phyloP scores from a whole-genome alignment of 2,888 invertebrate species.

The Pocota personata region DNA sequence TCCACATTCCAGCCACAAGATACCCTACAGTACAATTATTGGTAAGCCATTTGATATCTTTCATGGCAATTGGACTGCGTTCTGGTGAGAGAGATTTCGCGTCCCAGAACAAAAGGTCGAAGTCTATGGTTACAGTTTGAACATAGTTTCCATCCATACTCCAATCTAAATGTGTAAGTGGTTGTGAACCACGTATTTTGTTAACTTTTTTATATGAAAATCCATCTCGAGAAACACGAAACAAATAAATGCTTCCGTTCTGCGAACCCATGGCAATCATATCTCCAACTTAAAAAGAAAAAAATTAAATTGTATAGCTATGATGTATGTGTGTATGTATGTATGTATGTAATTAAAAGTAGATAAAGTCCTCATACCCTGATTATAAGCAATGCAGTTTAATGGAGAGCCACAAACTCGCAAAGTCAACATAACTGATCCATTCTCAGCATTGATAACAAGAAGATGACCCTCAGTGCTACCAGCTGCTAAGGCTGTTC shows the following conservation, averaged over 20 bases:
- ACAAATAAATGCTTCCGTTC: conserved; percentile 91
- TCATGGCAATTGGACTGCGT: conserved; percentile 94
- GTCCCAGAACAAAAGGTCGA: conserved; percentile 95
- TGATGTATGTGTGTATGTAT: too few species aligned
- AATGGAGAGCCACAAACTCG: conserved; percentile 94
- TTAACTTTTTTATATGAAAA: conserved; percentile 95
- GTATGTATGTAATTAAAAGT: too few species aligned
- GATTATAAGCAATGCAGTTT: conserved; percentile 93
- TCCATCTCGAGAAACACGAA: conserved; percentile 93
- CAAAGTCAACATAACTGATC: conserved; percentile 92
- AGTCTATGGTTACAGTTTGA: conserved; percentile 95
- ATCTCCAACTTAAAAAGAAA: conserved; percentile 88
- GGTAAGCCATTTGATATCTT: conserved; percentile 95
- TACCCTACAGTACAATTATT: conserved; percentile 94
- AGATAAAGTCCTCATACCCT: conserved; percentile 84
- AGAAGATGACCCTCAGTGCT: conserved; percentile 95
- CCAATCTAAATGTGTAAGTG: conserved; percentile 94
- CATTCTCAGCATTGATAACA: conserved; percentile 93
- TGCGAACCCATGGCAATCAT: conserved; percentile 95
- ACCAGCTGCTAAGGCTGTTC: conserved; percentile 93
- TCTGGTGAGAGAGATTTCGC: conserved; percentile 94
- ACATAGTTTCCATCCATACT: conserved; percentile 94
- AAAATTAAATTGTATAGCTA: too few species aligned
- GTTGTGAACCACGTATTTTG: conserved; percentile 93
- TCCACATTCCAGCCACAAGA: conserved; percentile 95